These are phyloP conservation scores for Genyomyrus donnyi DNA, from an alignment of 2,113 vertebrate genomes.

Conservation along the genomic window DNA sequence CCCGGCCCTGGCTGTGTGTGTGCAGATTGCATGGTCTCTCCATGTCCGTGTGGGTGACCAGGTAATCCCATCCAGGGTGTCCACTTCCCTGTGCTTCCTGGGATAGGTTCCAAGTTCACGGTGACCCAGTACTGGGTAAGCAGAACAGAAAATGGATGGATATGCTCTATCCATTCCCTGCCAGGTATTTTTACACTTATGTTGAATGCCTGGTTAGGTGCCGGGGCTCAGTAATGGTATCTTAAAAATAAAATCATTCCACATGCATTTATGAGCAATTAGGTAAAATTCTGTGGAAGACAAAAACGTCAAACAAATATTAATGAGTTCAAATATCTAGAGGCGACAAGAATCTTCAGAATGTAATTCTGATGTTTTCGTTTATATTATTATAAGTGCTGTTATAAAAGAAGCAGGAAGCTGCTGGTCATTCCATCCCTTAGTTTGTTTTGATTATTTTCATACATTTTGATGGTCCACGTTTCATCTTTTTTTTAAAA, in stretches of 20 bases:
- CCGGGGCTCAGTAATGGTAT: neutral
- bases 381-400: neutral
- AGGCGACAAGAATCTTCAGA: neutral
- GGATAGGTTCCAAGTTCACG: neutral
- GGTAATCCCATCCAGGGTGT: neutral
- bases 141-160: neutral
- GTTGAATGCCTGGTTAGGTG: neutral
- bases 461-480: neutral
- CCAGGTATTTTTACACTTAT: neutral
- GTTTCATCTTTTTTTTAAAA: neutral
- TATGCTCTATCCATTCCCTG: neutral
- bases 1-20: neutral
- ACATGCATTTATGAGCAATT: neutral
- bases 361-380: neutral
- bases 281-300: neutral
- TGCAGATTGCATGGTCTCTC: neutral
- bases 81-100: neutral
- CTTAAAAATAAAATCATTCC: neutral
- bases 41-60: neutral
- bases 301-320: neutral
- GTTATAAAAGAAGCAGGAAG: neutral
- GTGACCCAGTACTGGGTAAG: neutral
- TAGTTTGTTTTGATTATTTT: neutral
- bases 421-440: neutral
- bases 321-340: neutral